Conservation (phyloP, 2,888 invertebrate genomes). For the Leucophenga maculata region DNA sequence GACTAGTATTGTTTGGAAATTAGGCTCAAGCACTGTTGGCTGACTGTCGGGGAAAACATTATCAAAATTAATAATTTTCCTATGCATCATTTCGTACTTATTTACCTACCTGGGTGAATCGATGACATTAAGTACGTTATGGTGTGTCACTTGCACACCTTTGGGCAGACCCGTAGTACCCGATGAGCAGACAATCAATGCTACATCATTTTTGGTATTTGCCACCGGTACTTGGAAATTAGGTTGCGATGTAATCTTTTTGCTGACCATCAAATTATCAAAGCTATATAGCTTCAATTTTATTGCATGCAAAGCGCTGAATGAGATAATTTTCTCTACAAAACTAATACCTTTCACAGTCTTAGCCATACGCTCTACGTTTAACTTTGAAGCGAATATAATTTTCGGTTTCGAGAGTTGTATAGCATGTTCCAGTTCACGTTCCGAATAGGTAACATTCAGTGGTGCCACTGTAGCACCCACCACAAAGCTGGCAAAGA, state of each 20-base stretch:
- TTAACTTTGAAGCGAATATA: conserved; percentile 78
- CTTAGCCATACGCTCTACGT: conserved; percentile 75
- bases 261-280: conserved; percentile 58
- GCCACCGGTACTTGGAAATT: conserved; percentile 72
- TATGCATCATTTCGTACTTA: too few relatives aligned
- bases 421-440: conserved; percentile 80
- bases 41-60: too few relatives aligned
- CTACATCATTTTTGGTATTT: conserved; percentile 76
- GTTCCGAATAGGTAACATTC: conserved; percentile 76
- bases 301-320: conserved; percentile 72
- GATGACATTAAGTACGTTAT: conserved; percentile 74
- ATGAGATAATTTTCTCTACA: conserved; percentile 75
- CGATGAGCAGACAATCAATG: conserved; percentile 82
- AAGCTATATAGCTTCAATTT: conserved; percentile 54
- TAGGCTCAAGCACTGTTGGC: conserved; percentile 16
- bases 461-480: conserved; percentile 76
- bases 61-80: too few relatives aligned
- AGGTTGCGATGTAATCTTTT: conserved; percentile 62
- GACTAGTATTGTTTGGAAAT: conserved; percentile 70
- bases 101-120: too few relatives aligned
- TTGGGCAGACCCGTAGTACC: conserved; percentile 88
- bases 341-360: conserved; percentile 74
- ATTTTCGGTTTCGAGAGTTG: conserved; percentile 81
- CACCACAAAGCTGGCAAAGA: conserved; percentile 74
- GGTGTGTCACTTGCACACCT: conserved; percentile 82